Evolutionary conservation across 2,888 invertebrate genomes (phyloP).

Genomic region (Leptinotarsa peninsularis): DNA sequence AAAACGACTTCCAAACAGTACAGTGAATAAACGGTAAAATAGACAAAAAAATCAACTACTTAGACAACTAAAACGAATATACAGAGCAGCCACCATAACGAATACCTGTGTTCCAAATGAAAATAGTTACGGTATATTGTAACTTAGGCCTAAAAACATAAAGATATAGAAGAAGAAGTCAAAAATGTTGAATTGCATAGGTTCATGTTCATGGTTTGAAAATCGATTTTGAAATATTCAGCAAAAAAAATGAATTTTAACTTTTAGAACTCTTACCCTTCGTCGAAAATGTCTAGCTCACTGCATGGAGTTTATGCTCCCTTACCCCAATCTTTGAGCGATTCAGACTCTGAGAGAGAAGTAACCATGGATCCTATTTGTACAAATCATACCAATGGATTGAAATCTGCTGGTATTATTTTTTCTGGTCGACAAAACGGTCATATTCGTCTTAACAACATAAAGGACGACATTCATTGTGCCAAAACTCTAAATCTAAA

Average conservation of each 20-base stretch:
- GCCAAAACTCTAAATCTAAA: conserved; percentile 53
- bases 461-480: conserved; percentile 52
- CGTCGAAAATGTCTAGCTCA: conserved; percentile 55
- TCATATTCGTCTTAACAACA: conserved; percentile 50
- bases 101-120: too few species aligned
- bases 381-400: conserved; percentile 49
- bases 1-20: too few species aligned
- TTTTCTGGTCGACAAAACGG: conserved; percentile 48
- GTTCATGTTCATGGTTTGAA: not conserved
- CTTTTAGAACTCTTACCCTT: not conserved
- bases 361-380: conserved; percentile 62
- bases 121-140: too few species aligned
- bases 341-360: conserved; percentile 82
- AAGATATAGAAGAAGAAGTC: too few species aligned
- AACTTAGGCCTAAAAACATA: too few species aligned
- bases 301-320: conserved; percentile 77
- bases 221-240: not conserved
- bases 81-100: too few species aligned
- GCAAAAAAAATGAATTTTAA: not conserved
- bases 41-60: too few species aligned
- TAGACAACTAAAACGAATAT: too few species aligned
- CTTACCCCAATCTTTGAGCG: conserved; percentile 80
- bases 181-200: too few species aligned
- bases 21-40: too few species aligned
- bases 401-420: conserved; percentile 45